These are phyloP conservation scores for Crossocerus cetratus DNA, from an alignment of 2,888 invertebrate species.

Conservation along the genomic window DNA sequence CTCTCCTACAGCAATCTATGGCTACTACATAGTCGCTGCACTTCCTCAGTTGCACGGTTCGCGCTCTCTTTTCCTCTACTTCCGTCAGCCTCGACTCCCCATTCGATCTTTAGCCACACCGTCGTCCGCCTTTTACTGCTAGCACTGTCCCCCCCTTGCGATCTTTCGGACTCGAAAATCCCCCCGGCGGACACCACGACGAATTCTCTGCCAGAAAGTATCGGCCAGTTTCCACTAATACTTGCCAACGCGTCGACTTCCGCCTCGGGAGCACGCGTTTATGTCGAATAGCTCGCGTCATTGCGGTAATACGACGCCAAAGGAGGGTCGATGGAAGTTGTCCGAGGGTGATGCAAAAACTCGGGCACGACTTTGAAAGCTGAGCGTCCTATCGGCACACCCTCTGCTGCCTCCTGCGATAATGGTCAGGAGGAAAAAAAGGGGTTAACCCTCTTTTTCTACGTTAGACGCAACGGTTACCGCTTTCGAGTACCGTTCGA, in stretches of 20 bases:
- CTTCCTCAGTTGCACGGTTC: conserved; percentile 1
- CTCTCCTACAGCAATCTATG: neutral
- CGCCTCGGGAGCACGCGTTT: no score
- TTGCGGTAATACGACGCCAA: no score
- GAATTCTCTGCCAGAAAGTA: no score
- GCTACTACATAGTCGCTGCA: neutral
- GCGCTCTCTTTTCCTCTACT: conserved; percentile 20
- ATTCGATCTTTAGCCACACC: conserved; percentile 21
- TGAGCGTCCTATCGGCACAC: conserved; percentile 5
- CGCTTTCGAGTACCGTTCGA: conserved; percentile 44
- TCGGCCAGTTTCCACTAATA: no score
- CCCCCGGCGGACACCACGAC: no score
- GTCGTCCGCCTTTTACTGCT: conserved; percentile 52
- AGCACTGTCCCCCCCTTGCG: conserved; percentile 13
- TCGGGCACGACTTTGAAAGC: no score
- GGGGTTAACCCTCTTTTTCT: conserved; percentile 44
- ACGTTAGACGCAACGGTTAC: conserved; percentile 31
- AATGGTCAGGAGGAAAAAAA: conserved; percentile 26
- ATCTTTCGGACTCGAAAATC: no score
- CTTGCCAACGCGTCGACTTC: no score
- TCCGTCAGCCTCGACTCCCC: conserved; percentile 22
- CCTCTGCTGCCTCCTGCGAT: conserved; percentile 15
- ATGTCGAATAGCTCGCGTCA: no score
- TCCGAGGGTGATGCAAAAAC: no score
- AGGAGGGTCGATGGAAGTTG: no score